Conservation (phyloP, 2,797 vertebrate genomes). For the Gephyroberyx darwinii region DNA sequence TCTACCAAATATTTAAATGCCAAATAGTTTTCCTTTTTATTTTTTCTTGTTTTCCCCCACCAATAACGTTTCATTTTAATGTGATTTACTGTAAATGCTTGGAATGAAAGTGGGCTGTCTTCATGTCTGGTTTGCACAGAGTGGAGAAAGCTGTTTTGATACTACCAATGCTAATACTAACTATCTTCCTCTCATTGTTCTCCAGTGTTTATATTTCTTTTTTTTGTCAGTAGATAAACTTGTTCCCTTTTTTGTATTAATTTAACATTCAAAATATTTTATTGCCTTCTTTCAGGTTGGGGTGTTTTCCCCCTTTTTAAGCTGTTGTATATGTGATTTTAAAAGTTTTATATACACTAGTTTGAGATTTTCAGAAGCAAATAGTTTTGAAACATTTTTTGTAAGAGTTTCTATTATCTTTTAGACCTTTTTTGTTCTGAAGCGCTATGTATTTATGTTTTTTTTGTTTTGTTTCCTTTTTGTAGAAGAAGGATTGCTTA, state of each 20-base stretch:
- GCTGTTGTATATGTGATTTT: slow-evolving; percentile 83
- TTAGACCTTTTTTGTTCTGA: slow-evolving; percentile 68
- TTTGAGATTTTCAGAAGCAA: slow-evolving; percentile 77
- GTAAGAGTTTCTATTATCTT: slow-evolving; percentile 79
- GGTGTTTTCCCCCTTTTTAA: slow-evolving; percentile 71
- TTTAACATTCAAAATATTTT: slow-evolving; percentile 85
- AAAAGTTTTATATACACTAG: slow-evolving; percentile 81
- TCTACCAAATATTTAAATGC: slow-evolving; percentile 86
- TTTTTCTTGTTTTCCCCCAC: slow-evolving; percentile 20
- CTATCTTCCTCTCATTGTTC: slow-evolving; percentile 42
- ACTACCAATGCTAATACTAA: slow-evolving; percentile 75
- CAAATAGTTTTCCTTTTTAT: slow-evolving; percentile 70
- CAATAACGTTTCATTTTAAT: background rate
- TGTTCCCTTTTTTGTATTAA: slow-evolving; percentile 71
- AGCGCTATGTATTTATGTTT: slow-evolving; percentile 80
- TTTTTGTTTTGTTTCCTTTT: slow-evolving; percentile 58
- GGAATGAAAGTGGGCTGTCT: slow-evolving; percentile 4
- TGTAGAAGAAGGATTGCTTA: slow-evolving; percentile 76
- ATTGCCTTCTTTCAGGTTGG: slow-evolving; percentile 84
- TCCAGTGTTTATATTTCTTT: slow-evolving; percentile 50
- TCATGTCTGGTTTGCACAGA: background rate
- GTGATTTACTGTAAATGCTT: slow-evolving; percentile 65
- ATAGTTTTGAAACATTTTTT: slow-evolving; percentile 79
- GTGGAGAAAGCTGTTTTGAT: slow-evolving; percentile 44
- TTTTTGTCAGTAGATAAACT: slow-evolving; percentile 57